Evolutionary conservation across 1,140 invertebrate species (phyloP).

Genomic region (Megalonaias nervosa): DNA sequence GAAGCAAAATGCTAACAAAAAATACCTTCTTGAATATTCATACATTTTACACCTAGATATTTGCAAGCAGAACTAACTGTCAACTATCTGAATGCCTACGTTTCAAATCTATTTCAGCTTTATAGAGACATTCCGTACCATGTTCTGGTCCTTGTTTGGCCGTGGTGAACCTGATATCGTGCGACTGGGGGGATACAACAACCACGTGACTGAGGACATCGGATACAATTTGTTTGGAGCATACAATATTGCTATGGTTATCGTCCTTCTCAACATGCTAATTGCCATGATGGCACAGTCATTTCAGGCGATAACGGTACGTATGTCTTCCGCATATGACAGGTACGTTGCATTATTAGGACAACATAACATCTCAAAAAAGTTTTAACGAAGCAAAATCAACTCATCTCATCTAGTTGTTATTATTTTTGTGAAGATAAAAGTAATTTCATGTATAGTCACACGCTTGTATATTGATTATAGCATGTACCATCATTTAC

Average conservation of each 20-base stretch:
- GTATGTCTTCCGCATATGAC: neutral
- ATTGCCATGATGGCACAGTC: slow-evolving; percentile 99
- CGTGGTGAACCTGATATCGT: slow-evolving; percentile 95
- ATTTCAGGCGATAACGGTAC: slow-evolving; percentile 74
- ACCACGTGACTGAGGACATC: slow-evolving; percentile 56
- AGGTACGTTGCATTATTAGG: too few species aligned
- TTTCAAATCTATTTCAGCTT: slow-evolving; percentile 77
- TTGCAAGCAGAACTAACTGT: too few species aligned
- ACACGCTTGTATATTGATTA: too few species aligned
- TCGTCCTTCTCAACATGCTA: slow-evolving; percentile 97
- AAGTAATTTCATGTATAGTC: neutral
- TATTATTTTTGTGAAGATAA: neutral
- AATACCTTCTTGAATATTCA: too few species aligned
- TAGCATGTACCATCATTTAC: too few species aligned
- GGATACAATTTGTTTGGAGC: slow-evolving; percentile 85
- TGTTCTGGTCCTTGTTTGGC: slow-evolving; percentile 79
- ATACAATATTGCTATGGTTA: slow-evolving; percentile 97
- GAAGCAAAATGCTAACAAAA: too few species aligned
- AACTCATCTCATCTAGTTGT: neutral
- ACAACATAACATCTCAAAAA: too few species aligned
- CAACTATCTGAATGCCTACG: too few species aligned
- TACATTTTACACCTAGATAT: too few species aligned
- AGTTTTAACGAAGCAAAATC: too few species aligned
- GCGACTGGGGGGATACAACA: slow-evolving; percentile 89
- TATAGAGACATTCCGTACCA: slow-evolving; percentile 52